phyloP scores from a whole-genome alignment of 1,140 invertebrate species.

The Goniozus legneri region DNA sequence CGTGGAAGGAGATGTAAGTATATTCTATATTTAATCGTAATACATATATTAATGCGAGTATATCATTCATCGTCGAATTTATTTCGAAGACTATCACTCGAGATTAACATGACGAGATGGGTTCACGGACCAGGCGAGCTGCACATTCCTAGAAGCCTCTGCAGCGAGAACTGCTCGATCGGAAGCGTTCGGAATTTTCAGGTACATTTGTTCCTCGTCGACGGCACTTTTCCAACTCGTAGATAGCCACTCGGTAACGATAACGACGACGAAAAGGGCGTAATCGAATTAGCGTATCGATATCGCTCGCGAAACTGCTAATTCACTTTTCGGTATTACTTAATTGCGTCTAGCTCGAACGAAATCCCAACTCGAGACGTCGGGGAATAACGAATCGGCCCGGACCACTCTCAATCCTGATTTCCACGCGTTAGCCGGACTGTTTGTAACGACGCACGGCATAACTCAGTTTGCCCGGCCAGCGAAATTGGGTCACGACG shows the following conservation, averaged over 20 bases:
- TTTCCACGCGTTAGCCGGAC: neutral
- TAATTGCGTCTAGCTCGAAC: no score
- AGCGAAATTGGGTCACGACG: neutral
- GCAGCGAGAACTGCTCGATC: slow-evolving; percentile 62
- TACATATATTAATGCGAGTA: neutral
- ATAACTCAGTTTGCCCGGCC: neutral
- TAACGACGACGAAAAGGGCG: no score
- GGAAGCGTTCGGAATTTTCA: slow-evolving; percentile 62
- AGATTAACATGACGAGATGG: slow-evolving; percentile 52
- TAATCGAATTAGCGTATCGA: no score
- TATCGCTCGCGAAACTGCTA: no score
- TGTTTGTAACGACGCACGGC: neutral
- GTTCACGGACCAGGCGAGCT: slow-evolving; percentile 31
- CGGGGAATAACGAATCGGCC: no score
- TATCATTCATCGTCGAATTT: no score
- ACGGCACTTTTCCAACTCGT: no score
- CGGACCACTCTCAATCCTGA: neutral
- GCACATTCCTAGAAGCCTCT: slow-evolving; percentile 60
- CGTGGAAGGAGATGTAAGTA: slow-evolving; percentile 61
- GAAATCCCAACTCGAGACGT: no score
- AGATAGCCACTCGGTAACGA: no score
- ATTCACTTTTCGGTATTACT: no score
- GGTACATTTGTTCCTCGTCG: no score
- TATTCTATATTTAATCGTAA: no score
- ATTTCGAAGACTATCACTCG: slow-evolving; percentile 38